These are phyloP conservation scores for Cettia cetti DNA, from an alignment of 2,113 vertebrate genomes.

Conservation along the genomic window DNA sequence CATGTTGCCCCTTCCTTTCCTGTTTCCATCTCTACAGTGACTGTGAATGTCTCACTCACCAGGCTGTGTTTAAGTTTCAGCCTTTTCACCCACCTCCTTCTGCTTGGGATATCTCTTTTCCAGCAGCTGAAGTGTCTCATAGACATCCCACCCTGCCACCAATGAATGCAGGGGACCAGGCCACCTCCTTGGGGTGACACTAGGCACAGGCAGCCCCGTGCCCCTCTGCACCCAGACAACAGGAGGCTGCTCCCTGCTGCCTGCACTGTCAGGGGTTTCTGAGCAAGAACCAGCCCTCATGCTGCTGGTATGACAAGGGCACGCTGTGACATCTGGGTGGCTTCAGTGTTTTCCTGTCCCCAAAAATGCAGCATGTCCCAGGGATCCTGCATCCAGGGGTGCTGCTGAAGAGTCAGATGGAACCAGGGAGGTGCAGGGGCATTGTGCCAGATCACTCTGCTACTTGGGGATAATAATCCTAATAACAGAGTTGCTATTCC, in stretches of 20 bases:
- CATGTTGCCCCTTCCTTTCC: neutral
- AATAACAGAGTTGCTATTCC: neutral
- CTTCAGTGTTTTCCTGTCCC: neutral
- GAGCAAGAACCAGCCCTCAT: fast-evolving
- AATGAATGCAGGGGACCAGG: neutral
- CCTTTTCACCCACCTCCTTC: neutral
- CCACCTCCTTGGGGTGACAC: neutral
- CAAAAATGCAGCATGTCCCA: neutral
- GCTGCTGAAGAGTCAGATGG: fast-evolving
- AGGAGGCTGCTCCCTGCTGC: neutral
- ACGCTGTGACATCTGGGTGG: neutral
- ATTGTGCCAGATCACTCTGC: neutral
- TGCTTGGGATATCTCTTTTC: neutral
- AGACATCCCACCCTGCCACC: neutral
- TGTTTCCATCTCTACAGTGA: neutral
- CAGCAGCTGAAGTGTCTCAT: neutral
- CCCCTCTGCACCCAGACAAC: neutral
- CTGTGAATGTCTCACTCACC: neutral
- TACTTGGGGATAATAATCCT: neutral
- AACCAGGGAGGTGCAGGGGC: neutral
- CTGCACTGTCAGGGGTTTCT: neutral
- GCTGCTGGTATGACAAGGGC: neutral
- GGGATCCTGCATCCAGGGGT: neutral
- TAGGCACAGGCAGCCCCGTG: neutral
- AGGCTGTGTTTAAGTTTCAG: neutral